Percentiles rank a stretch among this genome's conserved stretches.
Evolutionary conservation across 2,113 vertebrate species (phyloP).

Genomic region (Ptilonorhynchus violaceus): DNA sequence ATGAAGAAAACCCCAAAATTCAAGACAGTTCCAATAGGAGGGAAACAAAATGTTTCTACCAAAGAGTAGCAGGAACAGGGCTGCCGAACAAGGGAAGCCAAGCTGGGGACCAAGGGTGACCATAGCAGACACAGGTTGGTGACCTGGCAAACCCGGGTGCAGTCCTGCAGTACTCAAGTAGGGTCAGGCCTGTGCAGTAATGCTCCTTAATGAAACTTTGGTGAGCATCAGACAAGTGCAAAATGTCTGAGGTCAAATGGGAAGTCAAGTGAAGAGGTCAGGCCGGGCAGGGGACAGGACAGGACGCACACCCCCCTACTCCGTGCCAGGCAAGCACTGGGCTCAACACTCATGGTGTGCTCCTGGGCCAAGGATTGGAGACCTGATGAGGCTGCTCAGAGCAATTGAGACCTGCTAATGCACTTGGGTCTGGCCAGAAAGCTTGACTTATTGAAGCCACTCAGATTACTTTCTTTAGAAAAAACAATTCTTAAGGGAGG

Average conservation of each 20-base stretch:
- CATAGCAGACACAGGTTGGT: background rate
- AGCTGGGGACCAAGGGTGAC: fast-evolving
- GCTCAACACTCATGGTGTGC: fast-evolving
- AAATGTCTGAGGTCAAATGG: background rate
- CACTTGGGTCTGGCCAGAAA: background rate
- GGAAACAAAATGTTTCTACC: background rate
- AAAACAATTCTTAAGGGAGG: background rate
- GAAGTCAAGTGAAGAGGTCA: background rate
- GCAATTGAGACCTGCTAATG: background rate
- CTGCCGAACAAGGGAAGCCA: background rate
- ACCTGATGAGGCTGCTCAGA: background rate
- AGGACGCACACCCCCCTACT: background rate
- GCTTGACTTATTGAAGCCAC: background rate
- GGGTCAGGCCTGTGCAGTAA: background rate
- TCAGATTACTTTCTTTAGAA: background rate
- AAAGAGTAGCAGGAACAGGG: background rate
- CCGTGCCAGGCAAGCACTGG: background rate
- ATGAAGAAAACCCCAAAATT: background rate
- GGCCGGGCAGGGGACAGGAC: background rate
- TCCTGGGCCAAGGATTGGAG: background rate
- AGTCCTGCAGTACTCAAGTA: background rate
- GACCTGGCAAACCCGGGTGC: background rate
- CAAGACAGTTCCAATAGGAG: background rate
- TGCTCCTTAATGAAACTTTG: background rate
- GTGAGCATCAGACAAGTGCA: background rate